Percentiles rank a stretch among this genome's conserved stretches.
Evolutionary conservation across 1,140 invertebrate species (phyloP).

Genomic region (Pseudomyrmex gracilis): DNA sequence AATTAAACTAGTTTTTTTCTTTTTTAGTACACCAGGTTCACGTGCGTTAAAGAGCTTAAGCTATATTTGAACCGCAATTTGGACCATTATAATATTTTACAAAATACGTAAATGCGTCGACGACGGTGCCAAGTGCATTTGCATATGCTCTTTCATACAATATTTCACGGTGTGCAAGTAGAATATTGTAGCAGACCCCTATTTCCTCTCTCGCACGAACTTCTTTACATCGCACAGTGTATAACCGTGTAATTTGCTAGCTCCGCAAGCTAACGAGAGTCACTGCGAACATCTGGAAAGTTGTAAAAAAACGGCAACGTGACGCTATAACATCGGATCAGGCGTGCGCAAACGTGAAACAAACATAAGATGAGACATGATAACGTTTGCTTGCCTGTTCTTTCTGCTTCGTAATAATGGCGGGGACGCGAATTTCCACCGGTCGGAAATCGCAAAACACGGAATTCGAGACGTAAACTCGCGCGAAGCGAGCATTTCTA

Average conservation of each 20-base stretch:
- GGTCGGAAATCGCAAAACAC: conserved; percentile 13
- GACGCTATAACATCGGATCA: conserved; percentile 31
- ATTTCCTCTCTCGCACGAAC: conserved; percentile 2
- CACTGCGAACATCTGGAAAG: neutral
- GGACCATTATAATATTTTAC: neutral
- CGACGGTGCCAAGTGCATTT: conserved; percentile 9
- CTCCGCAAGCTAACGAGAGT: conserved; percentile 3
- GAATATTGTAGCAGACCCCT: neutral
- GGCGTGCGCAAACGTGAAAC: conserved; percentile 16
- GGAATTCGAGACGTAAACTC: conserved; percentile 45
- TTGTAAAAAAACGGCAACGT: conserved; percentile 32
- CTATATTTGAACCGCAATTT: neutral
- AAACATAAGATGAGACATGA: conserved; percentile 23
- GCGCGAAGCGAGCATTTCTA: neutral
- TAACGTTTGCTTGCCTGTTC: conserved; percentile 6
- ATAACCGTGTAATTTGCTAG: conserved; percentile 28
- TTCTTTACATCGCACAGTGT: conserved; percentile 25
- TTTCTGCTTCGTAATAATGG: conserved; percentile 10
- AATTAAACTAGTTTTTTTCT: neutral
- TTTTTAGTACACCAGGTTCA: neutral
- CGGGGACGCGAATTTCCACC: neutral
- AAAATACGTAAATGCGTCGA: conserved; percentile 5
- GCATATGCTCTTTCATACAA: conserved; percentile 24
- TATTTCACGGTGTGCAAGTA: conserved; percentile 11
- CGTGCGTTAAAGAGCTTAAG: neutral